These are phyloP conservation scores for Heliothis virescens DNA, from an alignment of 1,140 invertebrate species.

Conservation along the genomic window DNA sequence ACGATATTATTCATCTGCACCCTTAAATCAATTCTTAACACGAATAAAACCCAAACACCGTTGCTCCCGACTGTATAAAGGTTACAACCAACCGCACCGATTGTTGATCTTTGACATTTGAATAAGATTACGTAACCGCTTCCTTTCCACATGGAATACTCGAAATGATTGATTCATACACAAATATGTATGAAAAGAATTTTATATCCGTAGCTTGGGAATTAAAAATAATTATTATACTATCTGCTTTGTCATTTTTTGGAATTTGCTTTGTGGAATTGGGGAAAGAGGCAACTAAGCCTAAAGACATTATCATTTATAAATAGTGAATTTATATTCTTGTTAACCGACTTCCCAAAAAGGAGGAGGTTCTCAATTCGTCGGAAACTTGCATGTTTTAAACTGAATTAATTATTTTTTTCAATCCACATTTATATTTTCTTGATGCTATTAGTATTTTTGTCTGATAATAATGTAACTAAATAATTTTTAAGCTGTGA, in stretches of 20 bases:
- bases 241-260: neutral
- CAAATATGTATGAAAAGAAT: constrained; percentile 25
- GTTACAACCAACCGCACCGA: constrained; percentile 20
- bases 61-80: constrained; percentile 1
- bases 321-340: no score
- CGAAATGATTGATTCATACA: constrained; percentile 41
- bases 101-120: constrained; percentile 50
- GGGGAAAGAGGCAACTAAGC: no score
- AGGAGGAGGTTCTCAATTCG: no score
- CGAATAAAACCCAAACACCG: neutral
- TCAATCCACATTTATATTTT: no score
- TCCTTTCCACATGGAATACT: constrained; percentile 42
- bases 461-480: no score
- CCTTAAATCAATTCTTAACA: neutral
- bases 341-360: no score
- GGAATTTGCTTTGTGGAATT: neutral
- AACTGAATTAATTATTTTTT: no score
- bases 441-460: no score
- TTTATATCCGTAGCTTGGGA: constrained; percentile 15
- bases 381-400: no score
- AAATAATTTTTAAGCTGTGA: no score
- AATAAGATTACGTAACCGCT: constrained; percentile 48
- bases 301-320: no score
- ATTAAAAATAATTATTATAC: neutral
- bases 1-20: no score